These are phyloP conservation scores for Myotis planiceps DNA, from an alignment of 2,797 vertebrate genomes.

Conservation along the genomic window DNA sequence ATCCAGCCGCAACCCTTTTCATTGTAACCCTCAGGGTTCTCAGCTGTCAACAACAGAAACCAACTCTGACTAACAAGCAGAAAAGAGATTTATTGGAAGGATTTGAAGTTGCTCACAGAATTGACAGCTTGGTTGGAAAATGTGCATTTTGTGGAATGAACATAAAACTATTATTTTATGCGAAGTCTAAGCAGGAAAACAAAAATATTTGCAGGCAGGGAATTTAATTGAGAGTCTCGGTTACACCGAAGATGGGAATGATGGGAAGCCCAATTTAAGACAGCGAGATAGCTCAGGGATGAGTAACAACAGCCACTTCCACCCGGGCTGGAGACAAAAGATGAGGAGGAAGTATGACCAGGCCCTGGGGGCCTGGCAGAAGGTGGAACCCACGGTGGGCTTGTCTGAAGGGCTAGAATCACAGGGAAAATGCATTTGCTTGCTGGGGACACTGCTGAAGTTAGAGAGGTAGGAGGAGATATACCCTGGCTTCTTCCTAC, in stretches of 20 bases:
- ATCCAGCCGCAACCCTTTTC: not conserved
- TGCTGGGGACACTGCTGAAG: not conserved
- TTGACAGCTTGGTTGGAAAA: not conserved
- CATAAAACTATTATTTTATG: not conserved
- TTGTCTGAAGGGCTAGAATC: not conserved
- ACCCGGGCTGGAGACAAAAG: not conserved
- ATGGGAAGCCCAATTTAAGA: not conserved
- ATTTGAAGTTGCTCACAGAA: not conserved
- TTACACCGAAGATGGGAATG: not conserved
- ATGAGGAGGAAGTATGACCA: not conserved
- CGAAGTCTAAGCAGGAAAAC: conserved; percentile 31
- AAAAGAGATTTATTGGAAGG: not conserved
- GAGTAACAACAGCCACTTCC: not conserved
- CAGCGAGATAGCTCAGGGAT: not conserved
- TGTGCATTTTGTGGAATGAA: conserved; percentile 1
- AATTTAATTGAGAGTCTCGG: conserved; percentile 6
- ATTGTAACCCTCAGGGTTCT: not conserved
- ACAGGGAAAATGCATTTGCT: not conserved
- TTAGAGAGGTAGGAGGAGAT: not conserved
- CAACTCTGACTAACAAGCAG: not conserved
- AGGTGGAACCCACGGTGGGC: not conserved
- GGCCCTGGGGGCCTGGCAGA: not conserved
- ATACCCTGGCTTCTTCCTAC: not conserved
- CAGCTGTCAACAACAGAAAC: not conserved
- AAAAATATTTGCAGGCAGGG: conserved; percentile 3